These are phyloP conservation scores for Bradypodion ventrale DNA, from an alignment of 2,797 vertebrate species.

Conservation along the genomic window DNA sequence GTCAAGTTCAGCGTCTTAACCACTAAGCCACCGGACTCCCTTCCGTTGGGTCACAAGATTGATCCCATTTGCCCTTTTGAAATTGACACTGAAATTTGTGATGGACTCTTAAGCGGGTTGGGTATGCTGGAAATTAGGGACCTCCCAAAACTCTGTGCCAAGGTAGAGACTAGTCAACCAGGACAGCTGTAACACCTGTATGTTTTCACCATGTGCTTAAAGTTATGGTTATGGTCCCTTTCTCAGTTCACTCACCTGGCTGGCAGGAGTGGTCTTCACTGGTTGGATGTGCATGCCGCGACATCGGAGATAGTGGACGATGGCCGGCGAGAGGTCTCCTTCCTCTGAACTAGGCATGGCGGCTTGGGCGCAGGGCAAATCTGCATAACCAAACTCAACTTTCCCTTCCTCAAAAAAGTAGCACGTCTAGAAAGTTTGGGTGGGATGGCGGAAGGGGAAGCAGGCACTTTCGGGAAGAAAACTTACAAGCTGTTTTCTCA, in stretches of 20 bases:
- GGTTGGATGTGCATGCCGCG: conserved; percentile 18
- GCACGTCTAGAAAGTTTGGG: not conserved
- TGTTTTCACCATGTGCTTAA: not conserved
- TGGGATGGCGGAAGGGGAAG: no score
- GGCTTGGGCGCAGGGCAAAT: accelerated
- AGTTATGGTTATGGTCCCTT: no score
- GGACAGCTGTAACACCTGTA: not conserved
- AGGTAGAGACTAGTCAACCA: not conserved
- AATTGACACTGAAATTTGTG: no score
- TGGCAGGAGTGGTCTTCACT: not conserved
- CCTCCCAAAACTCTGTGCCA: no score
- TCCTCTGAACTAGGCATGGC: not conserved
- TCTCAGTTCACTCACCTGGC: not conserved
- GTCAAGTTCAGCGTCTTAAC: no score
- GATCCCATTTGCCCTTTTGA: no score
- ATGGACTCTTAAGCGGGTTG: no score
- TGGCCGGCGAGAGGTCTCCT: not conserved
- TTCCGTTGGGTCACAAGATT: no score
- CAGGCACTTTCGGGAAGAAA: not conserved
- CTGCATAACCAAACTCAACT: not conserved
- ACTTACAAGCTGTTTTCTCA: not conserved
- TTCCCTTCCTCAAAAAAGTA: no score
- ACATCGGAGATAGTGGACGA: conserved; percentile 37
- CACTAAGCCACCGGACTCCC: no score
- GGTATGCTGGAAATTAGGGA: no score